Evolutionary conservation across 1,140 invertebrate species (phyloP).

Genomic region (Pissodes strobi): DNA sequence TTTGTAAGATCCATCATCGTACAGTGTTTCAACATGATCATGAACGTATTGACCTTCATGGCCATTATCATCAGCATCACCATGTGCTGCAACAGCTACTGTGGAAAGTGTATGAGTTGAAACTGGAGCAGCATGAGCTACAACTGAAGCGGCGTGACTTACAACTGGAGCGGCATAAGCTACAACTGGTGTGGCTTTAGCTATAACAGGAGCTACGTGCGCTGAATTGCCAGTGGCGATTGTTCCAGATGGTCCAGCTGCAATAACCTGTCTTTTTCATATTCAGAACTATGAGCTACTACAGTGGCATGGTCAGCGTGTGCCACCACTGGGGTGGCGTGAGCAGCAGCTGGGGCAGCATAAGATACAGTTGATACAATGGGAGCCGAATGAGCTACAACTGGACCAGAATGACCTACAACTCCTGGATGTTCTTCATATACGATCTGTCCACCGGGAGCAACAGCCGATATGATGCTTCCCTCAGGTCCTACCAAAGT

Average conservation of each 20-base stretch:
- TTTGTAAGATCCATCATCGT: slow-evolving; percentile 14
- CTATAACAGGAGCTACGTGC: too few relatives aligned
- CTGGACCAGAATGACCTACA: too few relatives aligned
- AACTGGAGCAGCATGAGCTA: slow-evolving; percentile 15
- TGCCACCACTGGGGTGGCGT: slow-evolving; percentile 6
- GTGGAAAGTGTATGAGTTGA: slow-evolving; percentile 1
- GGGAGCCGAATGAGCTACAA: slow-evolving; percentile 29
- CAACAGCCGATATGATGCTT: too few relatives aligned
- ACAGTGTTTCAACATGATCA: slow-evolving; percentile 32
- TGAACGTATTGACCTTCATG: slow-evolving; percentile 37
- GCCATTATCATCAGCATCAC: slow-evolving; percentile 14
- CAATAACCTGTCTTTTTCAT: slow-evolving; percentile 6
- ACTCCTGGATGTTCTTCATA: slow-evolving; percentile 37
- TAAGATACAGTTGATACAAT: slow-evolving; percentile 5
- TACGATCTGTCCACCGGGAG: too few relatives aligned
- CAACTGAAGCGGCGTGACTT: slow-evolving; percentile 7
- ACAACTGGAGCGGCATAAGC: slow-evolving; percentile 16
- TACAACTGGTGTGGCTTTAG: too few relatives aligned
- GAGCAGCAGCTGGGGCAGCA: slow-evolving; percentile 20
- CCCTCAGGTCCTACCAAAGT: too few relatives aligned
- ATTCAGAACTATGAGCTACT: slow-evolving; percentile 12
- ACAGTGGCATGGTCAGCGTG: slow-evolving; percentile 9
- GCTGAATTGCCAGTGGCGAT: background rate
- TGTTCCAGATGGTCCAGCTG: background rate
- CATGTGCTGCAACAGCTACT: background rate